phyloP scores from a whole-genome alignment of 2,888 invertebrate genomes.

The Epsilonema sp. region DNA sequence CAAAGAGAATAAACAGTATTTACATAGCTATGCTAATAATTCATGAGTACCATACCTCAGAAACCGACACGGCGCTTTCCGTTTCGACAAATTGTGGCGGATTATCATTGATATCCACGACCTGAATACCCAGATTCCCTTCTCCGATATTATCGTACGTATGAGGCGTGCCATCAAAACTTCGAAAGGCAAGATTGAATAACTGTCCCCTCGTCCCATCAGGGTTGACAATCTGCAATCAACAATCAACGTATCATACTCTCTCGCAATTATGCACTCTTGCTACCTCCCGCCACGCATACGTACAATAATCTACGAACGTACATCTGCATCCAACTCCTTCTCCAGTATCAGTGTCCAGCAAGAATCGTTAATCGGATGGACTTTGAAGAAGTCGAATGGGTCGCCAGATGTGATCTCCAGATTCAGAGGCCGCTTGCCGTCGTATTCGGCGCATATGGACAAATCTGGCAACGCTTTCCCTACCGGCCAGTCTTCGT shows the following conservation, averaged over 20 bases:
- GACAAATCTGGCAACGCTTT: conserved; percentile 14
- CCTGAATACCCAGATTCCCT: conserved; percentile 21
- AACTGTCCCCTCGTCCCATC: conserved; percentile 14
- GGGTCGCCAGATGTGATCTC: conserved; percentile 15
- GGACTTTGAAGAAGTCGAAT: conserved; percentile 13
- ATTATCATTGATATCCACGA: conserved; percentile 32
- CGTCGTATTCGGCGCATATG: background rate
- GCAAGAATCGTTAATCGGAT: conserved; percentile 16
- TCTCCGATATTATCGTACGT: conserved; percentile 15
- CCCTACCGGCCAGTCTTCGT: conserved; percentile 19
- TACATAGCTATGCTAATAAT: too few relatives aligned
- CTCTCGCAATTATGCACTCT: too few relatives aligned
- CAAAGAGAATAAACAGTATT: too few relatives aligned
- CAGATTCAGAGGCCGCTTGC: background rate
- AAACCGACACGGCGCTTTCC: conserved; percentile 56
- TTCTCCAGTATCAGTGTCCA: conserved; percentile 14
- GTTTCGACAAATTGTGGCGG: conserved; percentile 39
- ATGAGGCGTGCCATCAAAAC: conserved; percentile 13
- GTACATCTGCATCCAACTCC: conserved; percentile 20
- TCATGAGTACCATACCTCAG: conserved; percentile 41
- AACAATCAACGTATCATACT: too few relatives aligned
- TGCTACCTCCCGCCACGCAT: too few relatives aligned
- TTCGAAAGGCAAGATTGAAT: conserved; percentile 11
- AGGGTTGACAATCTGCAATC: too few relatives aligned
- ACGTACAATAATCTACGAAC: too few relatives aligned